These are phyloP conservation scores for Dunckerocampus dactyliophorus DNA, from an alignment of 2,113 vertebrate genomes.

Conservation along the genomic window DNA sequence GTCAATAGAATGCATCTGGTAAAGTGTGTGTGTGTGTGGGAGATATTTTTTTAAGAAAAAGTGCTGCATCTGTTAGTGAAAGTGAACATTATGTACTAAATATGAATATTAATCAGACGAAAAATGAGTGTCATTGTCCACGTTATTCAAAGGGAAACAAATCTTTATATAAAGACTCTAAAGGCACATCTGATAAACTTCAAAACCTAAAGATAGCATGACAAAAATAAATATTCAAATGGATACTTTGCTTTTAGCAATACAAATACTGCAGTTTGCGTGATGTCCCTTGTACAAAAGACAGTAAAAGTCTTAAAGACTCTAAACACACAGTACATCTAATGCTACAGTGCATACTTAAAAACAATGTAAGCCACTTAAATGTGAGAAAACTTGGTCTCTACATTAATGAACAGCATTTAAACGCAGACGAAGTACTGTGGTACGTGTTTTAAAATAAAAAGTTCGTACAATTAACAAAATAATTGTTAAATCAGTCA, in stretches of 20 bases:
- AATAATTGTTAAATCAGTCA: neutral
- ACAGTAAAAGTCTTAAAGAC: conserved; percentile 10
- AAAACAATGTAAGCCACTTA: conserved; percentile 12
- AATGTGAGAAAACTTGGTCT: neutral
- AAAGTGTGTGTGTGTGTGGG: neutral
- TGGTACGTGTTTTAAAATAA: too few species aligned
- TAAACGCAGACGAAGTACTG: too few species aligned
- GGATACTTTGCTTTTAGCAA: conserved; percentile 15
- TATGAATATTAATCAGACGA: neutral
- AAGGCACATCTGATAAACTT: conserved; percentile 21
- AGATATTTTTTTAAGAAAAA: neutral
- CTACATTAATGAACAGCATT: too few species aligned
- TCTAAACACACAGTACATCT: conserved; percentile 4
- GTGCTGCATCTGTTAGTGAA: neutral
- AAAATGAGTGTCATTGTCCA: neutral
- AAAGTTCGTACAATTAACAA: neutral
- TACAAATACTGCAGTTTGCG: conserved; percentile 7
- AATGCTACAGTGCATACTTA: conserved; percentile 15
- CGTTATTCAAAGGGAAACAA: neutral
- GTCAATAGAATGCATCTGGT: neutral
- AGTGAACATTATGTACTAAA: neutral
- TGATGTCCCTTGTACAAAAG: conserved; percentile 9
- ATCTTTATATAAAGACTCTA: conserved; percentile 6
- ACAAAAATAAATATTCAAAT: conserved; percentile 51
- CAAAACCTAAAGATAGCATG: conserved; percentile 9